A percentile compares a stretch with the other conserved stretches of the same genome.
phyloP scores from a whole-genome alignment of 2,797 vertebrate species.

The Cephalopachus bancanus region DNA sequence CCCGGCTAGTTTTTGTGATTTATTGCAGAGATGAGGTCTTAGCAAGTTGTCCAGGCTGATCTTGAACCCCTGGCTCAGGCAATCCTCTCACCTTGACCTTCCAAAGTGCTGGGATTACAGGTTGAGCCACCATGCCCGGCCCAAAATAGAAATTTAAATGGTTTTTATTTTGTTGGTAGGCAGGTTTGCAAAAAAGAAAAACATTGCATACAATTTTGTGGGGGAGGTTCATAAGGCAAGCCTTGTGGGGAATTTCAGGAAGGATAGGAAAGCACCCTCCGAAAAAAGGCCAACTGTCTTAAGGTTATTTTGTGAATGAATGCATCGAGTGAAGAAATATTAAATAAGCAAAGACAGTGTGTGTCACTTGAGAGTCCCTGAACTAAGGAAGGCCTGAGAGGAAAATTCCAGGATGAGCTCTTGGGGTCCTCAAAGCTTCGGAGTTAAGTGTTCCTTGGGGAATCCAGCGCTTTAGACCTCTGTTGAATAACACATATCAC shows the following conservation, averaged over 20 bases:
- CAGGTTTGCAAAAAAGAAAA: not conserved
- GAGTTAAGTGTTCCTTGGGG: slow-evolving; percentile 21
- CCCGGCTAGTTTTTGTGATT: no score
- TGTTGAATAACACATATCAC: slow-evolving; percentile 31
- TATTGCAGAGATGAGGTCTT: no score
- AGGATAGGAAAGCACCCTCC: not conserved
- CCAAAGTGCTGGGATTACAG: no score
- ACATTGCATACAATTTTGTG: not conserved
- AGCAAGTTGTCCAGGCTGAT: no score
- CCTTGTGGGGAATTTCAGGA: slow-evolving; percentile 49
- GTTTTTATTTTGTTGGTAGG: slow-evolving; percentile 29
- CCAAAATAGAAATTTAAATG: slow-evolving; percentile 18
- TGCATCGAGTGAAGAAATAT: not conserved
- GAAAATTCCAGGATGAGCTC: not conserved
- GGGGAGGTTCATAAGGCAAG: not conserved
- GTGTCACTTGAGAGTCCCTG: not conserved
- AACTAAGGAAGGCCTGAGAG: not conserved
- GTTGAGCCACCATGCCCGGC: no score
- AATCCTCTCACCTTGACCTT: no score
- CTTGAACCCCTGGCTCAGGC: no score
- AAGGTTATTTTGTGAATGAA: slow-evolving; percentile 50
- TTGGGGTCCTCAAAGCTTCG: slow-evolving; percentile 3
- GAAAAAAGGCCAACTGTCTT: not conserved
- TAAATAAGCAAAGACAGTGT: not conserved
- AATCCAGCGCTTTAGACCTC: not conserved